These are phyloP conservation scores for Erebia aethiops DNA, from an alignment of 2,888 invertebrate genomes.

Conservation along the genomic window DNA sequence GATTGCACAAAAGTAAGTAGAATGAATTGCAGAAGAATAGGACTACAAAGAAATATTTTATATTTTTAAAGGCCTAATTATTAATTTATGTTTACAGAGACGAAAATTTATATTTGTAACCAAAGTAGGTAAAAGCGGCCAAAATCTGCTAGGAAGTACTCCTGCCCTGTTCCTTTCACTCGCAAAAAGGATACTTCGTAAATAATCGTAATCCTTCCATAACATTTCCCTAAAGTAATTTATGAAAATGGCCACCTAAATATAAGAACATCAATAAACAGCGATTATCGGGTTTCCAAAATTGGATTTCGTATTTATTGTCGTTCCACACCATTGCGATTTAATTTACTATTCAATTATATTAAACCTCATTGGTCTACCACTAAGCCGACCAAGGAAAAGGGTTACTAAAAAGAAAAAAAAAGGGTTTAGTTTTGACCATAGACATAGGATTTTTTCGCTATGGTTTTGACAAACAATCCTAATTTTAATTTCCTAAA, in stretches of 20 bases:
- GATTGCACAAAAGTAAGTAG: no score
- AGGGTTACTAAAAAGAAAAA: not conserved
- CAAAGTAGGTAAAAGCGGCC: no score
- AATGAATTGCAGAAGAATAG: no score
- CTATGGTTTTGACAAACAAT: not conserved
- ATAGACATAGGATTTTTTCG: no score
- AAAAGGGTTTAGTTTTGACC: not conserved
- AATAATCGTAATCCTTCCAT: not conserved
- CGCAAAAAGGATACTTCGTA: constrained; percentile 8
- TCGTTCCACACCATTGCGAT: constrained; percentile 6
- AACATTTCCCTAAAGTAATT: constrained; percentile 14
- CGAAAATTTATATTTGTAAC: no score
- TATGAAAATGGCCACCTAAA: constrained; percentile 14
- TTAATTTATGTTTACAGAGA: no score
- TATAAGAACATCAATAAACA: constrained; percentile 15
- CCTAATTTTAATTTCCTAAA: no score
- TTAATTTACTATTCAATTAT: constrained; percentile 28
- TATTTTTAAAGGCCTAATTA: no score
- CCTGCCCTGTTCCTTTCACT: not conserved
- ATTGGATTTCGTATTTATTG: constrained; percentile 21
- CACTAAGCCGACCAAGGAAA: not conserved
- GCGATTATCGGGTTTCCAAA: constrained; percentile 22
- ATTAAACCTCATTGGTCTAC: constrained; percentile 7
- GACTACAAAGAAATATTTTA: no score
- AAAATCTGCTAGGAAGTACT: not conserved